phyloP scores from a whole-genome alignment of 2,797 vertebrate genomes.

The Distichodus sexfasciatus region DNA sequence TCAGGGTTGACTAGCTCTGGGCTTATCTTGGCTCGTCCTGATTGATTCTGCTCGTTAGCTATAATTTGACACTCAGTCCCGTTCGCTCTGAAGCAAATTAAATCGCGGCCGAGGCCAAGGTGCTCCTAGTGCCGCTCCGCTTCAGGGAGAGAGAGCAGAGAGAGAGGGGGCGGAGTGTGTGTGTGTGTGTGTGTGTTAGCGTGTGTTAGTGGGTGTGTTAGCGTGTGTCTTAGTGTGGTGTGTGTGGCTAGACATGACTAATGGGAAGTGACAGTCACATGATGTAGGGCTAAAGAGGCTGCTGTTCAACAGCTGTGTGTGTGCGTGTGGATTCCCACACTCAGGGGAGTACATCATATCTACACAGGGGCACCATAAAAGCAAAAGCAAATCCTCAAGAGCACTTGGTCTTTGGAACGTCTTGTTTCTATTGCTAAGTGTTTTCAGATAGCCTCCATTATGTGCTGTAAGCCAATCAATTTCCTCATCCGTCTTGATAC shows the following conservation, averaged over 20 bases:
- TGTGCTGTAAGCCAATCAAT: slow-evolving; percentile 23
- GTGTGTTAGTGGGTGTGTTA: background rate
- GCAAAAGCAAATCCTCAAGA: too few relatives aligned
- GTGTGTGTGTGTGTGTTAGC: slow-evolving; percentile 32
- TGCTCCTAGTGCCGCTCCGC: slow-evolving; percentile 46
- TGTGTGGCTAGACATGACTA: slow-evolving; percentile 59
- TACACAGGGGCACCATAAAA: too few relatives aligned
- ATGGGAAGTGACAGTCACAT: slow-evolving; percentile 63
- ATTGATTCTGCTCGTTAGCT: slow-evolving; percentile 99
- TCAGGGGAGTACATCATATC: too few relatives aligned
- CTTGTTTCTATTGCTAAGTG: slow-evolving; percentile 53
- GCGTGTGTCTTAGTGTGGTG: slow-evolving; percentile 11
- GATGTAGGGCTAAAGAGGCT: slow-evolving; percentile 52
- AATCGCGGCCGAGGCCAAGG: slow-evolving; percentile 85
- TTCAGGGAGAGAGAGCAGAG: slow-evolving; percentile 29
- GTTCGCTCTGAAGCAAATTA: slow-evolving; percentile 91
- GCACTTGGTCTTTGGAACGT: slow-evolving; percentile 47
- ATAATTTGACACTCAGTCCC: slow-evolving; percentile 96
- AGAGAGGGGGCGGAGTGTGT: slow-evolving; percentile 44
- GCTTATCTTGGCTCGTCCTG: slow-evolving; percentile 94
- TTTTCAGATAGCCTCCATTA: slow-evolving; percentile 40
- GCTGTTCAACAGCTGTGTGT: slow-evolving; percentile 53
- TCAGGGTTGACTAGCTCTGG: slow-evolving; percentile 89
- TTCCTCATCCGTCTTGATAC: slow-evolving; percentile 15
- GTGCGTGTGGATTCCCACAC: too few relatives aligned